These are phyloP conservation scores for Sylvilagus bachmani DNA, from an alignment of 2,113 vertebrate genomes.

Conservation along the genomic window DNA sequence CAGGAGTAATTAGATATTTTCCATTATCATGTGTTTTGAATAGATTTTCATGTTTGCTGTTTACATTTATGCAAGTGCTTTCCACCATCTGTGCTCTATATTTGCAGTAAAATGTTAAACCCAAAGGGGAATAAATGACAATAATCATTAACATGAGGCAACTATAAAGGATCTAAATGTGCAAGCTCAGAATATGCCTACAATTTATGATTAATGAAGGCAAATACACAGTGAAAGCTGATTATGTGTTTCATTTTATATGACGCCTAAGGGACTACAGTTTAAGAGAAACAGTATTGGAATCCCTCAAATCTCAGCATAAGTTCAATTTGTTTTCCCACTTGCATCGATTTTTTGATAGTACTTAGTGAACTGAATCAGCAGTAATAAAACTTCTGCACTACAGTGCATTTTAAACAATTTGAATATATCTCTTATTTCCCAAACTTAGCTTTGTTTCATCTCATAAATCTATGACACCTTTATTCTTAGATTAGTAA, in stretches of 20 bases:
- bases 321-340: slow-evolving; percentile 80
- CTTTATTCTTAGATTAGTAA: slow-evolving; percentile 49
- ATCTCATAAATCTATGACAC: slow-evolving; percentile 34
- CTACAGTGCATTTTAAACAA: slow-evolving; percentile 67
- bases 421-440: slow-evolving; percentile 63
- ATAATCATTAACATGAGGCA: slow-evolving; percentile 85
- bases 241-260: slow-evolving; percentile 84
- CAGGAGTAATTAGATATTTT: slow-evolving; percentile 69
- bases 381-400: slow-evolving; percentile 75
- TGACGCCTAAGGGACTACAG: slow-evolving; percentile 76
- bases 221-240: slow-evolving; percentile 83
- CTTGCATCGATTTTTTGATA: slow-evolving; percentile 82
- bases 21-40: slow-evolving; percentile 83
- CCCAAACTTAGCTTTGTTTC: slow-evolving; percentile 61
- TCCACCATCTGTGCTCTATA: slow-evolving; percentile 84
- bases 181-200: slow-evolving; percentile 84
- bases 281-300: slow-evolving; percentile 78
- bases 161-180: slow-evolving; percentile 85
- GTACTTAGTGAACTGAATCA: slow-evolving; percentile 81
- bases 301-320: slow-evolving; percentile 82
- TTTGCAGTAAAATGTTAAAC: slow-evolving; percentile 78
- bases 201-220: slow-evolving; percentile 88
- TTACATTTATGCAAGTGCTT: slow-evolving; percentile 84
- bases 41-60: slow-evolving; percentile 77
- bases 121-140: slow-evolving; percentile 78